Evolutionary conservation across 2,888 invertebrate species (phyloP), one percentile per base, ranked within the genome.

Genomic region (Tethea ocularis): DNA sequence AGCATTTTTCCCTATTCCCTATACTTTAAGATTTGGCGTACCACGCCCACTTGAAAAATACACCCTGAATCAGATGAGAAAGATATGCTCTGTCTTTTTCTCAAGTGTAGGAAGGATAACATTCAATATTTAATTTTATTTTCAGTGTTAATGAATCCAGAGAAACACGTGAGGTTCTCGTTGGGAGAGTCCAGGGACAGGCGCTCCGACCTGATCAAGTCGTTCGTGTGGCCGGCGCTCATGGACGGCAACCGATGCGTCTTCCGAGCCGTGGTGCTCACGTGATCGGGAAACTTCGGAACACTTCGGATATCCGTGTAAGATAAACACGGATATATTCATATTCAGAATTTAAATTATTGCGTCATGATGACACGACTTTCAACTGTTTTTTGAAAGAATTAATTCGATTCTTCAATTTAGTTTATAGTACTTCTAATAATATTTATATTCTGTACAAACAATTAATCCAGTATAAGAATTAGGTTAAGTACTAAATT

Each of bases 181-280:
- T 63, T 64, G 23, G 78, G 82, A 36, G 96, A 97, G 76, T 92
- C 95, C 0, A 95, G 97, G 0, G 96, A 97, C 80, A 94, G 95
- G 1, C 95, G 95, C 68, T 96, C 95, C 10, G 96, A 96, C 80
- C 94, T 95, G 55, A 96, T 98, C 74, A 95, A 95, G 79, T 95
- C 96, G 2, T 97, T 97, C 87, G 93, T 98, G 57, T 98, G 98
- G 98, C 98, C 98, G 0, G 96, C 97, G 0, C 93, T 98, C 53
- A 93, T 97, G 87, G 96, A 97, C 67, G 95, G 95, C 24, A 95
- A 95, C 71, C 94, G 94, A 52, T 97, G 97, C 84, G 96, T 97
- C 61, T 96, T 97, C 87, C 96, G 97, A 83, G 98, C 97, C 2
- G 96, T 98, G 26, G 97, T 98, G 51, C 94, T 97, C 66, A 98